Evolutionary conservation across 2,797 vertebrate species (phyloP).

Genomic region (Gymnopithys bicolor): DNA sequence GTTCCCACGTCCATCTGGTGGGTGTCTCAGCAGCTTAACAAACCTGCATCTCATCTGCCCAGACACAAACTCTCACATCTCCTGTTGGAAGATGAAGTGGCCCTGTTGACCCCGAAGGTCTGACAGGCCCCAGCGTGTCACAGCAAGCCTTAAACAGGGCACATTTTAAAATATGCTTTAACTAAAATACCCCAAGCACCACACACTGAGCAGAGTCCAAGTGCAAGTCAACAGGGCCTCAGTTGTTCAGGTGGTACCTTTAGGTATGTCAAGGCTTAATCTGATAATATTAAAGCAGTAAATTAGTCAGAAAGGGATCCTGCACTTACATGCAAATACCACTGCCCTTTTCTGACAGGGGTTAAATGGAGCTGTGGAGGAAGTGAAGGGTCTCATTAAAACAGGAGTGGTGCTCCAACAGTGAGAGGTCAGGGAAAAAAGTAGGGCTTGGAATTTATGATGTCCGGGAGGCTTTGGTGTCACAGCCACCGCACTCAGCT

Average conservation of each 20-base stretch:
- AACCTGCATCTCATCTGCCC: neutral
- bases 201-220: neutral
- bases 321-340: neutral
- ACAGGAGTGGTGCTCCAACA: conserved; percentile 6
- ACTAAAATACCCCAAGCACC: neutral
- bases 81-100: neutral
- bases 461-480: conserved; percentile 64
- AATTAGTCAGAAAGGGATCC: neutral
- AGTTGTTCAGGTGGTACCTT: neutral
- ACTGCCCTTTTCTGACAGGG: neutral
- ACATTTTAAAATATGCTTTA: neutral
- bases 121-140: neutral
- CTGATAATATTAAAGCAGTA: neutral
- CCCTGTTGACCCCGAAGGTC: neutral
- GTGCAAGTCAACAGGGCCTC: neutral
- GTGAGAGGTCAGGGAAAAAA: conserved; percentile 32
- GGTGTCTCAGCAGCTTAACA: neutral
- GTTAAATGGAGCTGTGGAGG: conserved; percentile 21
- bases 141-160: neutral
- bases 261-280: neutral
- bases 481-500: conserved; percentile 32
- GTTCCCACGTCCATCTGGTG: neutral
- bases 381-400: conserved; percentile 45
- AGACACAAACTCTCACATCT: neutral
- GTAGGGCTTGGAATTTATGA: conserved; percentile 59